Evolutionary conservation across 2,113 vertebrate species (phyloP).

Genomic region (Nothobranchius kuhntae): DNA sequence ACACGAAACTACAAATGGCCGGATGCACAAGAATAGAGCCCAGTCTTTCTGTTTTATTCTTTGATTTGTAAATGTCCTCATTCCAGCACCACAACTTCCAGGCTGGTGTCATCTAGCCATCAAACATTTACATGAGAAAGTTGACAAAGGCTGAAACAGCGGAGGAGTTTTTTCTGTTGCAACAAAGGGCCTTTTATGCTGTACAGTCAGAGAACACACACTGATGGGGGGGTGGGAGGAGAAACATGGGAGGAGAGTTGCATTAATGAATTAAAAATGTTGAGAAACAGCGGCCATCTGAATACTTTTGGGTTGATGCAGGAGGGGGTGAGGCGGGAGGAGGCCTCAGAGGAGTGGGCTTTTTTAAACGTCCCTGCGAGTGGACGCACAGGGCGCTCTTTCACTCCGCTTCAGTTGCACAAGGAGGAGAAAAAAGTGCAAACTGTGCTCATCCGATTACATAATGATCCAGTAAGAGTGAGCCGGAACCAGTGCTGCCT

Average conservation of each 20-base stretch:
- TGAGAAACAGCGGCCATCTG: constrained; percentile 54
- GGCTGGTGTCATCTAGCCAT: constrained; percentile 64
- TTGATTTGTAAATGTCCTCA: constrained; percentile 64
- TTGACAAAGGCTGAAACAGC: constrained; percentile 78
- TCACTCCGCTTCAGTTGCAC: constrained; percentile 38
- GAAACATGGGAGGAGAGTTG: constrained; percentile 71
- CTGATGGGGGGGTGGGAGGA: constrained; percentile 61
- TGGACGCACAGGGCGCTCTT: constrained; percentile 36
- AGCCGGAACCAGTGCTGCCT: constrained; percentile 65
- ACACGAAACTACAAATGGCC: constrained; percentile 39
- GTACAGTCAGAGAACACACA: constrained; percentile 60
- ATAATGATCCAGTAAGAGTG: constrained; percentile 71
- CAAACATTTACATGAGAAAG: constrained; percentile 72
- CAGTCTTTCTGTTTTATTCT: not conserved
- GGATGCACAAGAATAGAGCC: constrained; percentile 37
- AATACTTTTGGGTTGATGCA: constrained; percentile 65
- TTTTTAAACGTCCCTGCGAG: constrained; percentile 43
- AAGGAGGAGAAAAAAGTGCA: constrained; percentile 32
- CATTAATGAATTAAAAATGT: constrained; percentile 82
- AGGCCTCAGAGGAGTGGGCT: constrained; percentile 57
- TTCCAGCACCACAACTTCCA: constrained; percentile 61
- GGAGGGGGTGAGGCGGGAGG: constrained; percentile 24
- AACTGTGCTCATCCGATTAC: constrained; percentile 58
- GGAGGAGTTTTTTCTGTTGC: constrained; percentile 57
- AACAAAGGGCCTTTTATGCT: constrained; percentile 79